These are phyloP conservation scores for Manis pentadactyla DNA, from an alignment of 2,797 vertebrate species.

Conservation along the genomic window DNA sequence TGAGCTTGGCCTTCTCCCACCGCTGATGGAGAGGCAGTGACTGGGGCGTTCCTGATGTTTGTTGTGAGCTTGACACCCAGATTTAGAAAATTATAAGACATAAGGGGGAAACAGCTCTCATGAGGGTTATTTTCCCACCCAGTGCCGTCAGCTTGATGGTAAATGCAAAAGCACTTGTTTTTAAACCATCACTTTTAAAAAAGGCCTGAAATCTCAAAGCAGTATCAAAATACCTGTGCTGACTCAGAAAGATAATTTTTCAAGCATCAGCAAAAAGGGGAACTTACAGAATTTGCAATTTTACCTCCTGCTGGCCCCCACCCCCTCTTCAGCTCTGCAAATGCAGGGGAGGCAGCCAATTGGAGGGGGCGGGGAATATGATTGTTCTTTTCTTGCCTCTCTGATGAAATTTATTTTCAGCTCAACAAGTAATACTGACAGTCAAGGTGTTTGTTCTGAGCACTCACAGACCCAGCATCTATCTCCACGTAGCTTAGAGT, in stretches of 20 bases:
- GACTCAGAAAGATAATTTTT: conserved; percentile 81
- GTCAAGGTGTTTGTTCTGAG: not conserved
- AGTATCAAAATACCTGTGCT: conserved; percentile 82
- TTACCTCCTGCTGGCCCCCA: conserved; percentile 26
- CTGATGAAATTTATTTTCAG: not conserved
- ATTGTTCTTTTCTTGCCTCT: not conserved
- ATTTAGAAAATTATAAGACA: not conserved
- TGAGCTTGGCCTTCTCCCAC: fast-evolving
- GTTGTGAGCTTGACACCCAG: not conserved
- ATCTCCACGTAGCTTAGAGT: not conserved
- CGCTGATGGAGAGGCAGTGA: not conserved
- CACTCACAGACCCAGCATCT: not conserved
- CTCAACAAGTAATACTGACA: not conserved
- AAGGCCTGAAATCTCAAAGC: conserved; percentile 65
- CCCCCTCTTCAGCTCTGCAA: conserved; percentile 9
- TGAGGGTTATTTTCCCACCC: conserved; percentile 25
- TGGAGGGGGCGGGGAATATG: not conserved
- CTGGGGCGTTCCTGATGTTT: not conserved
- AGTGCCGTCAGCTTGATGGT: not conserved
- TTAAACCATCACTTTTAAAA: conserved; percentile 58
- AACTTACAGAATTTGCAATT: conserved; percentile 72
- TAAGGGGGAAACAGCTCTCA: not conserved
- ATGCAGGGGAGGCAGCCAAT: not conserved
- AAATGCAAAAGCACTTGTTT: conserved; percentile 79
- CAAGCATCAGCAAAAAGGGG: conserved; percentile 77